These are phyloP conservation scores for Myiotriccus ornatus DNA, from an alignment of 2,797 vertebrate species.

Conservation along the genomic window DNA sequence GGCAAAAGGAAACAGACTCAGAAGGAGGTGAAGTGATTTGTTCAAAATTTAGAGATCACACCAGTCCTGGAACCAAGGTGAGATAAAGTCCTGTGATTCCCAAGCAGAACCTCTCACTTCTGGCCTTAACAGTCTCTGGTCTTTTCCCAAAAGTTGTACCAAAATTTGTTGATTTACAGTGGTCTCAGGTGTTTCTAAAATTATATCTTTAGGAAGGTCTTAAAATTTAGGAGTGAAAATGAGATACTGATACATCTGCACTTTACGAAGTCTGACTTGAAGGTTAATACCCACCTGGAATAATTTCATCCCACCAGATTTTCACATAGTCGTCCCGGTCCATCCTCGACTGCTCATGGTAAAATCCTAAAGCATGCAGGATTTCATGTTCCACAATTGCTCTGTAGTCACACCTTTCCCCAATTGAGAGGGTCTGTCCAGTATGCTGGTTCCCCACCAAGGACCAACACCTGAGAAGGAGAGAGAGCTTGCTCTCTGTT, in stretches of 20 bases:
- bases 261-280: not conserved
- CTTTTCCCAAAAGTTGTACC: not conserved
- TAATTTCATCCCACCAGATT: constrained; percentile 88
- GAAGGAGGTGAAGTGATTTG: not conserved
- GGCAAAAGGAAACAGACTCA: not conserved
- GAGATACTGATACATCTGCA: not conserved
- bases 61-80: not conserved
- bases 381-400: constrained; percentile 89
- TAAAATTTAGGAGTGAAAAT: not conserved
- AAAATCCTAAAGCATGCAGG: constrained; percentile 88
- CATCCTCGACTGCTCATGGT: constrained; percentile 87
- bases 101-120: not conserved
- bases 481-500: not conserved
- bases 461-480: constrained; percentile 83
- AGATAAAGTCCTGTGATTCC: not conserved
- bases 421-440: constrained; percentile 88
- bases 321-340: constrained; percentile 90
- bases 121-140: not conserved
- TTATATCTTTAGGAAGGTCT: not conserved
- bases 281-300: constrained; percentile 73
- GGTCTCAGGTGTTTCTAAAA: not conserved
- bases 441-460: constrained; percentile 81
- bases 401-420: constrained; percentile 82
- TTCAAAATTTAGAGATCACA: not conserved
- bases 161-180: not conserved